Percentiles rank a stretch among this genome's conserved stretches.
phyloP scores from a whole-genome alignment of 1,140 invertebrate species.

The Drosophila bocqueti region DNA sequence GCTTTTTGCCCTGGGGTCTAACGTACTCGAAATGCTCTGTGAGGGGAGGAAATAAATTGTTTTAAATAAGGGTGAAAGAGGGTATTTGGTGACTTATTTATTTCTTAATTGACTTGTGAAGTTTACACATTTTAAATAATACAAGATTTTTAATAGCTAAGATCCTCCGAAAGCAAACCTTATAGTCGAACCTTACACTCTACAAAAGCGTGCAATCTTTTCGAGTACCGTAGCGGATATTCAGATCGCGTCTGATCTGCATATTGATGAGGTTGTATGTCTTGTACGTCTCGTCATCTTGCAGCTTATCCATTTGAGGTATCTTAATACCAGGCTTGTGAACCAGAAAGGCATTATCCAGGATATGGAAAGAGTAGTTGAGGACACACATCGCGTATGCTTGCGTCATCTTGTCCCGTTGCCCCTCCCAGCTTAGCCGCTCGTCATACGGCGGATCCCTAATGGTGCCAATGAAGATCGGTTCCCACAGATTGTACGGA shows the following conservation, averaged over 20 bases:
- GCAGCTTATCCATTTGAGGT: rapidly evolving
- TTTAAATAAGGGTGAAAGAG: no score
- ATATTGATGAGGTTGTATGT: background rate
- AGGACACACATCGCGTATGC: conserved; percentile 93
- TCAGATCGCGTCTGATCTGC: background rate
- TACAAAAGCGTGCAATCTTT: background rate
- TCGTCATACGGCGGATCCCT: conserved; percentile 94
- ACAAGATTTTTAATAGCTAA: background rate
- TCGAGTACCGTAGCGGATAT: conserved; percentile 15
- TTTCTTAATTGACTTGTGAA: background rate
- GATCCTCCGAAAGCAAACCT: background rate
- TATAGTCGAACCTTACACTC: no score
- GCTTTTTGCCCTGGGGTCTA: conserved; percentile 1
- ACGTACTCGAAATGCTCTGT: conserved; percentile 14
- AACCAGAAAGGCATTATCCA: conserved; percentile 94
- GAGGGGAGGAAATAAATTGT: background rate
- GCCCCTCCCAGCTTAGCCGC: conserved; percentile 93
- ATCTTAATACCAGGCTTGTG: conserved; percentile 93
- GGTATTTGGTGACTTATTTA: background rate
- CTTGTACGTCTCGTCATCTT: rapidly evolving
- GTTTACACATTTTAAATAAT: no score
- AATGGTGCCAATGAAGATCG: conserved; percentile 93
- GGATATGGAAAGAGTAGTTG: conserved; percentile 94
- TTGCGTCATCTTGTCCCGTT: conserved; percentile 96
- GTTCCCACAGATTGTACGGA: conserved; percentile 93